A percentile compares a stretch with the other conserved stretches of the same genome.
These are phyloP conservation scores for Trilocha varians DNA, from an alignment of 2,888 invertebrate genomes.

Conservation along the genomic window DNA sequence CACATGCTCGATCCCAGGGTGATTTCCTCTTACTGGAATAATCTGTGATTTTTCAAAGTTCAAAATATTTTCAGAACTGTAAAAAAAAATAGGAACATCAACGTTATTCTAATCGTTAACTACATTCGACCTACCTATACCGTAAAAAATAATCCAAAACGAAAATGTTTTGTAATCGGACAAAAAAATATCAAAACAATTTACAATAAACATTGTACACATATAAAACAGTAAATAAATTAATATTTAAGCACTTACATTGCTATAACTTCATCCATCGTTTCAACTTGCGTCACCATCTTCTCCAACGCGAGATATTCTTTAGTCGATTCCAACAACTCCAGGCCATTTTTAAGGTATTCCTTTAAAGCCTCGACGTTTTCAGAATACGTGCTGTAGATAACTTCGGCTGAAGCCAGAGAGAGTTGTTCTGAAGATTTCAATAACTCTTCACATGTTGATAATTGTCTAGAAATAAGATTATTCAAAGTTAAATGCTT, in stretches of 20 bases:
- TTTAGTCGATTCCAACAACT: slow-evolving; percentile 32
- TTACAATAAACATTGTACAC: slow-evolving; percentile 2
- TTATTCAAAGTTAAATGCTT: neutral
- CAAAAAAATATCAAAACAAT: neutral
- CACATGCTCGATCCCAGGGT: no score
- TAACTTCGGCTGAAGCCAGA: slow-evolving; percentile 19
- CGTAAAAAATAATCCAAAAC: no score
- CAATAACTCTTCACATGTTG: slow-evolving; percentile 41
- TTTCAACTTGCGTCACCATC: slow-evolving; percentile 16
- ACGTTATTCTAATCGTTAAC: no score
- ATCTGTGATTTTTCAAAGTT: no score
- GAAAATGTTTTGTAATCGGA: no score
- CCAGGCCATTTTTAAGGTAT: slow-evolving; percentile 30
- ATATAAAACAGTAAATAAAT: slow-evolving; percentile 9
- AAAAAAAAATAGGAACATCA: no score
- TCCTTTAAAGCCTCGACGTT: neutral
- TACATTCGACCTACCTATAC: no score
- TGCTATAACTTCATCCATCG: slow-evolving; percentile 27
- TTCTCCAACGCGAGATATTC: slow-evolving; percentile 42
- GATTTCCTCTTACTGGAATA: no score
- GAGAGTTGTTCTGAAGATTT: slow-evolving; percentile 43
- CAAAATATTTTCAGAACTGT: no score
- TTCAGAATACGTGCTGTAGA: slow-evolving; percentile 13
- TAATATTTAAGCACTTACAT: slow-evolving; percentile 36
- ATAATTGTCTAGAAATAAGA: slow-evolving; percentile 43